A percentile compares a stretch with the other conserved stretches of the same genome.
These are phyloP conservation scores for Hippocampus abdominalis DNA, from an alignment of 2,113 vertebrate genomes.

Conservation along the genomic window DNA sequence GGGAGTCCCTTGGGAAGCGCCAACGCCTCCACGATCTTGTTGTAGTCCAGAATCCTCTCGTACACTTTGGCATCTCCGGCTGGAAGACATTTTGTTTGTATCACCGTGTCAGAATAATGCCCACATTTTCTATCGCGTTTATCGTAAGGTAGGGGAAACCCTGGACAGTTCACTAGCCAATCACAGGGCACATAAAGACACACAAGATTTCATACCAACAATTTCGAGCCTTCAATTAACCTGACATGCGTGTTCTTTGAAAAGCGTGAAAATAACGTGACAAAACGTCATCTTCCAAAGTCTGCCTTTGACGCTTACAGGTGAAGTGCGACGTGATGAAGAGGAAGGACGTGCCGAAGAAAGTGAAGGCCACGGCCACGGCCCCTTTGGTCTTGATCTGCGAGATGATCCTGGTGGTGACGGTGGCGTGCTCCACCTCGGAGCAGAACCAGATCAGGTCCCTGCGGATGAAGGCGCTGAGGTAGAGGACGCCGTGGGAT, in stretches of 20 bases:
- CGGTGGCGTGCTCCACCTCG: constrained; percentile 91
- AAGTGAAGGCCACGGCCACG: constrained; percentile 85
- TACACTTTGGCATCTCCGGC: constrained; percentile 93
- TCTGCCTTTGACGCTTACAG: constrained; percentile 75
- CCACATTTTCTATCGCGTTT: neutral
- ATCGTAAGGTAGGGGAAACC: neutral
- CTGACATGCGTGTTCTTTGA: too few relatives aligned
- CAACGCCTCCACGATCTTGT: constrained; percentile 88
- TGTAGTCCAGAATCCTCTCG: constrained; percentile 91
- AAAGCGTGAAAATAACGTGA: neutral
- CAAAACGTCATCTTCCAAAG: neutral
- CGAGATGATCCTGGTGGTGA: constrained; percentile 94
- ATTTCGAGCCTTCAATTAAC: neutral
- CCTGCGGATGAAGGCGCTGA: constrained; percentile 85
- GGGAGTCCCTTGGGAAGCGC: constrained; percentile 86
- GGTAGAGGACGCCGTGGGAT: constrained; percentile 86
- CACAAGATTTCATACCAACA: neutral
- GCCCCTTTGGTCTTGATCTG: constrained; percentile 99
- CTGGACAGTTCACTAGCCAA: too few relatives aligned
- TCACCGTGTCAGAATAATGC: neutral
- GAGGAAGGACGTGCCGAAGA: constrained; percentile 97
- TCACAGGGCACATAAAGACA: too few relatives aligned
- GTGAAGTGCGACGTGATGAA: constrained; percentile 98
- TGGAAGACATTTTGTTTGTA: constrained; percentile 53
- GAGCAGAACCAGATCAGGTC: constrained; percentile 99